Conservation (phyloP, 2,888 invertebrate species). For the Anoplius nigerrimus region DNA sequence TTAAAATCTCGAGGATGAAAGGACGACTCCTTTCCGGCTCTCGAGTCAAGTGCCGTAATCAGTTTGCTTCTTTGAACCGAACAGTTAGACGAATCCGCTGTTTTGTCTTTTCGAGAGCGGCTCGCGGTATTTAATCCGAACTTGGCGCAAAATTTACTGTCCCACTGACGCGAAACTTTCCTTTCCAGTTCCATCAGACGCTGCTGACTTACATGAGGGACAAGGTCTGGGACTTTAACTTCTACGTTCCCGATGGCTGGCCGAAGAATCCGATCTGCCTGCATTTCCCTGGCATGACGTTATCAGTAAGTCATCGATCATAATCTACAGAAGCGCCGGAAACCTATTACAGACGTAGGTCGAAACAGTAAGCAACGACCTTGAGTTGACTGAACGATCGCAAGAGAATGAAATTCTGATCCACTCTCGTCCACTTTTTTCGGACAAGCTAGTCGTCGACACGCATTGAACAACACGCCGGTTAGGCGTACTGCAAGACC, state of each 20-base stretch:
- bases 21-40: neutral
- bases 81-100: too few species aligned
- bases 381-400: neutral
- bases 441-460: too few species aligned
- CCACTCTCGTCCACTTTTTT: neutral
- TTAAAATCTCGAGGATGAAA: neutral
- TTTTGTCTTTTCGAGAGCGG: too few species aligned
- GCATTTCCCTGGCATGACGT: conserved; percentile 92
- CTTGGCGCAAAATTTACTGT: too few species aligned
- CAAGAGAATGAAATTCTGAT: too few species aligned
- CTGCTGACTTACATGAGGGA: conserved; percentile 91
- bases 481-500: too few species aligned
- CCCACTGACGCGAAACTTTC: conserved; percentile 33
- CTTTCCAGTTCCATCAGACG: conserved; percentile 91
- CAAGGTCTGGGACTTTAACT: conserved; percentile 92
- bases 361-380: neutral
- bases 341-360: neutral
- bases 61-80: too few species aligned
- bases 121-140: too few species aligned
- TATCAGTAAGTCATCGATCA: conserved; percentile 81
- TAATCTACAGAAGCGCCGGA: neutral
- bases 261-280: conserved; percentile 87
- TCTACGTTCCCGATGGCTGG: conserved; percentile 93
- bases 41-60: too few species aligned
- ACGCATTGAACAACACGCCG: too few species aligned